Conservation (phyloP, 2,888 invertebrate species). For the Lasius fuliginosus region DNA sequence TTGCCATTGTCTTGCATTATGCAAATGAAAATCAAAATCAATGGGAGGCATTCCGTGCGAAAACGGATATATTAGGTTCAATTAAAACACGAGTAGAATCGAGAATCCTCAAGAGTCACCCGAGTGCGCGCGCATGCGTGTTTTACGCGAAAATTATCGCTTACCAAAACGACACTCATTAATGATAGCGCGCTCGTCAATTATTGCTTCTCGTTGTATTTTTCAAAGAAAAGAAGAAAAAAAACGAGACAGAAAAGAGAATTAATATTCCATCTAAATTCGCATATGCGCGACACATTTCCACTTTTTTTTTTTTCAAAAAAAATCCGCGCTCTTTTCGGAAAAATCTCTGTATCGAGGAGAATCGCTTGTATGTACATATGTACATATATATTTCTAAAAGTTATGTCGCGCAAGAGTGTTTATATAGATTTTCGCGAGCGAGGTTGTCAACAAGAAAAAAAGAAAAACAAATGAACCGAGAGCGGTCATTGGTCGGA, state of each 20-base stretch:
- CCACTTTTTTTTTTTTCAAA: neutral
- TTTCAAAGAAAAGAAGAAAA: neutral
- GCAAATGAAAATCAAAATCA: neutral
- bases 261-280: neutral
- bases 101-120: neutral
- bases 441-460: constrained; percentile 69
- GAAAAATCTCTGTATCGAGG: neutral
- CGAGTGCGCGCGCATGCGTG: too few species aligned
- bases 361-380: neutral
- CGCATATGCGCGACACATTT: neutral
- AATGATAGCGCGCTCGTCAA: neutral
- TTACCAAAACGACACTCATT: neutral
- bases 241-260: neutral
- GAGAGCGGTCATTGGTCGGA: constrained; percentile 77
- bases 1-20: neutral
- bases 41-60: neutral
- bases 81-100: neutral
- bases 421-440: constrained; percentile 67
- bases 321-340: neutral
- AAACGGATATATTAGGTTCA: neutral
- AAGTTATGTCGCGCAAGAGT: constrained; percentile 23
- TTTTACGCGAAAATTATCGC: neutral
- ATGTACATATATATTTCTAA: neutral
- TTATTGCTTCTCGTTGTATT: too few species aligned
- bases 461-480: constrained; percentile 68